These are phyloP conservation scores for Bungarus multicinctus DNA, from an alignment of 2,113 vertebrate species.

Conservation along the genomic window DNA sequence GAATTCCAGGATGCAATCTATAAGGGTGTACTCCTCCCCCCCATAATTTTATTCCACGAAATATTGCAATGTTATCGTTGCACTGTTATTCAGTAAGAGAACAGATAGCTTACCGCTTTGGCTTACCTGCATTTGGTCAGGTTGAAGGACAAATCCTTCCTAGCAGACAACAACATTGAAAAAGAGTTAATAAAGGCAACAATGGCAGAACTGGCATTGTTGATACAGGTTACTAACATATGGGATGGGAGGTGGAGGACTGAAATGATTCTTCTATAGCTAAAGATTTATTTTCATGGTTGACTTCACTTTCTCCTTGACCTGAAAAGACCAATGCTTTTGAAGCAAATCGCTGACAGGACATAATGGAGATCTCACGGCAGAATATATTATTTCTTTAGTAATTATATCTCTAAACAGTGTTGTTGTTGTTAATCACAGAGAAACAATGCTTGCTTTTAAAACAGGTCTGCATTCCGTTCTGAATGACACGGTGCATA, in stretches of 20 bases:
- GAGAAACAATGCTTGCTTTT: neutral
- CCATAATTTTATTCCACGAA: neutral
- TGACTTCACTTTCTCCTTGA: constrained; percentile 1
- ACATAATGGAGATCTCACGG: neutral
- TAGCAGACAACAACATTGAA: constrained; percentile 68
- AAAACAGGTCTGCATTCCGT: neutral
- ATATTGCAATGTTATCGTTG: neutral
- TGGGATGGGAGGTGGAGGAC: neutral
- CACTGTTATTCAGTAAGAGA: neutral
- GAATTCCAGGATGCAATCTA: neutral
- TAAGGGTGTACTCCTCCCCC: neutral
- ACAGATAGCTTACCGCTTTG: neutral
- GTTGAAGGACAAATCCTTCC: constrained; percentile 83
- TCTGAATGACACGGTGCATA: neutral
- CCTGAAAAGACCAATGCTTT: constrained; percentile 22
- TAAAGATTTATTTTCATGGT: constrained; percentile 32
- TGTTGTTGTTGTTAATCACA: neutral
- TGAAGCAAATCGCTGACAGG: constrained; percentile 12
- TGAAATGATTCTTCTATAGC: constrained; percentile 25
- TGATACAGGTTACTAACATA: neutral
- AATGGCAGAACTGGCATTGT: constrained; percentile 3
- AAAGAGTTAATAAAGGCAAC: constrained; percentile 42
- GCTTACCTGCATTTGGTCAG: constrained; percentile 95
- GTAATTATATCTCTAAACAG: neutral
- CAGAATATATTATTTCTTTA: neutral